Evolutionary conservation across 2,888 invertebrate genomes (phyloP), one percentile per base, ranked within the genome.

Genomic region (Pseudolycoriella hygida): DNA sequence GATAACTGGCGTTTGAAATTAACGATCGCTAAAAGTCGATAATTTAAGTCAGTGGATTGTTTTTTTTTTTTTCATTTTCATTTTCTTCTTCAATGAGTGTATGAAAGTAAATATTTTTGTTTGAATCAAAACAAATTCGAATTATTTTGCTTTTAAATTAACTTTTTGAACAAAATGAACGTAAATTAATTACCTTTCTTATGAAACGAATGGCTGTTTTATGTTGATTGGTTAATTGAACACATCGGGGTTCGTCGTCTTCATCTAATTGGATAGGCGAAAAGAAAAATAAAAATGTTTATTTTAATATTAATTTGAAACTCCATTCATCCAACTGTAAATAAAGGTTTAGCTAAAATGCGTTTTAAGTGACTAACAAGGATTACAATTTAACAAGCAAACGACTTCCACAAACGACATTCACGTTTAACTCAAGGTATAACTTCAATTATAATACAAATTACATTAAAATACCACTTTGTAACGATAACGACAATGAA

Each of bases 201-300:
- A 92, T 81, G 54, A 88, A 85, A 60, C 93, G 72, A 62, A 93
- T 90, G 54, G 87, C 90, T 53, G 80, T 80, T 69, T 89, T 90
- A 65, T 93, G 87, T 58, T 77, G 79, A 57, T 82, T 79, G 48
- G 92, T 92, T 57, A 92, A 71, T 57, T 86, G 80, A 57, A 81
- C 73, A 61, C 77, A 80, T 57, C 82, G 77, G 51, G 81, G 81
- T 66, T 82, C 81, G 55, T 85, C 84, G 56, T 83, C 83, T 61
- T 83, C 83, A 68, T 82, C 82, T 82, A 46, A n/a, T 17, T n/a
- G 15, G 31, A 17, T 18, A 39, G 40, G 40, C 3, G n/a, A 17
- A 17, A 3, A 20, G n/a, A 25, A 10, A 38, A 25, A 38, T 20
- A 38, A 38, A 15, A 38, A 42, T 17, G 15, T 32, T 15, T 17